Conservation (phyloP, 2,888 invertebrate species). For the Scelioninae gen. 1 region DNA sequence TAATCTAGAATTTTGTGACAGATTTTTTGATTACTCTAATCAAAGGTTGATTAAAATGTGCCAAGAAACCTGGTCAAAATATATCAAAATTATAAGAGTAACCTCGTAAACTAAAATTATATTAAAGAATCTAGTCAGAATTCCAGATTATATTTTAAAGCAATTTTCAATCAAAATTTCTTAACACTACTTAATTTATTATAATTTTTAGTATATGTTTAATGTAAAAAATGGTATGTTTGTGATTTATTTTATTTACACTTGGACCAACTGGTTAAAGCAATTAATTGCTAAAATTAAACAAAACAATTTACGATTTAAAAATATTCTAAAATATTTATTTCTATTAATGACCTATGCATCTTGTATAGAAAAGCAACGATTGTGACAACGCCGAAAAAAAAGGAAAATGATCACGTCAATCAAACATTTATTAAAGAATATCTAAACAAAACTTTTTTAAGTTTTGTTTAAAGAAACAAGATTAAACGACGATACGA, state of each 20-base stretch:
- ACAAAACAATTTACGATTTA: not conserved
- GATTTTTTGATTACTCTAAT: not conserved
- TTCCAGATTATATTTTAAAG: not conserved
- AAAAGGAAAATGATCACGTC: not conserved
- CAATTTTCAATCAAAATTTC: no score
- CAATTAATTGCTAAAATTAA: no score
- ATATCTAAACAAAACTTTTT: not conserved
- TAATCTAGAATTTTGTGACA: not conserved
- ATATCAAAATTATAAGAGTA: not conserved
- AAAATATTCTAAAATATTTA: not conserved
- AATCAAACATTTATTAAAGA: not conserved
- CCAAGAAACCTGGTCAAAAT: constrained; percentile 1
- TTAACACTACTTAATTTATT: no score
- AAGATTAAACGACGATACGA: not conserved
- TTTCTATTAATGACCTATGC: not conserved
- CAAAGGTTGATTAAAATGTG: not conserved
- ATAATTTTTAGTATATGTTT: no score
- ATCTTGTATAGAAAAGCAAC: not conserved
- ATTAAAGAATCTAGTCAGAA: not conserved
- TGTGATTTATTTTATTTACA: no score
- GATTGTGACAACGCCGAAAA: not conserved
- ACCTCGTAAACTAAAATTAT: not conserved
- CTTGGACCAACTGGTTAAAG: no score
- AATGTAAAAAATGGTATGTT: no score
- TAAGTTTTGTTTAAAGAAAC: not conserved